Evolutionary conservation across 2,797 vertebrate species (phyloP), one percentile per base, ranked within the genome.

Genomic region (Melanotaenia nigrans): DNA sequence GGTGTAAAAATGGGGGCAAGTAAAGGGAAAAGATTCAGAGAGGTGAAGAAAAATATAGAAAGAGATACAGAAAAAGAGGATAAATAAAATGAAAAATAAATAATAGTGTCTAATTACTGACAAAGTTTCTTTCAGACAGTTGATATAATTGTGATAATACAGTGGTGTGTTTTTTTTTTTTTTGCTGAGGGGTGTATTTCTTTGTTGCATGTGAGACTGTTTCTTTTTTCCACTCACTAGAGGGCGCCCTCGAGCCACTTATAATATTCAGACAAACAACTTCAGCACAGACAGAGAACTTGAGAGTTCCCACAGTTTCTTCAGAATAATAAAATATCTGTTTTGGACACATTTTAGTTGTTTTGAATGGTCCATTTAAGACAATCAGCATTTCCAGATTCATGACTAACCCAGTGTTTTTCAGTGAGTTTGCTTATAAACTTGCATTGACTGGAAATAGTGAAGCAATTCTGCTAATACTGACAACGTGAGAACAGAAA

Each of bases 201-300:
- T 30, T 30, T 30, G 28, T 30, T 5, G 28, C 28, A 30, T 35
- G 33, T 16, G 4, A 64, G 73, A 54, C 35, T 67, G 80, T 47
- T 4, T 54, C 16, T 4, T 1, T 51, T 3, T 25, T 61, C 0
- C 1, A 10, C 3, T 62, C 13, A 56, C 64, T 55, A 88, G 92
- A 82, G 78, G 77, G 89, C 53, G 36, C 47, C 28, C 20, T 82
- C 33, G 71, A 36, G 38, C 54, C 56, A 2, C 68, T 60, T 35
- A 51, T 13, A 47, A 68, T 8, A 61, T 45, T 62, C 1, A 66
- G 25, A 30, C 36, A 62, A 55, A 66, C 9, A 57, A 22, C 18
- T 2, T 2, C 1, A 54, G 30, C 16, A n/a, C 4, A 54, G 61
- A 47, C 4, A 59, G 3, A 66, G 13, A 6, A 71, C 5, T 38